These are phyloP conservation scores for Dendrophyllia cribrosa DNA, from an alignment of 64 coral and sea anemone species.

Conservation along the genomic window DNA sequence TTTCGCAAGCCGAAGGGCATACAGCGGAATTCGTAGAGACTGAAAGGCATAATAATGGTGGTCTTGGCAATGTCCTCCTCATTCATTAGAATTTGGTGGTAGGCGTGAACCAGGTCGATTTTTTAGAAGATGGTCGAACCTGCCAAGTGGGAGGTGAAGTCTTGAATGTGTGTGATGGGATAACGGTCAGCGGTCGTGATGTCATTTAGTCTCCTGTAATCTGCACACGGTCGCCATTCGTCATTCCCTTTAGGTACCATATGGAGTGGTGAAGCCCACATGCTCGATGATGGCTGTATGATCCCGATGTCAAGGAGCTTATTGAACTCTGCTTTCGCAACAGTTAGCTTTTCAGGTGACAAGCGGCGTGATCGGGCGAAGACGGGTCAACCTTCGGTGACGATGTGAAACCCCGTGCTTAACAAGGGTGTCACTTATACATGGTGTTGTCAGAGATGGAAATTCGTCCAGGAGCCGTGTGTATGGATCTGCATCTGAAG, in stretches of 20 bases:
- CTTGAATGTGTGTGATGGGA: background rate
- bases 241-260: constrained; percentile 6
- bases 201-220: constrained; percentile 9
- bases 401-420: constrained; percentile 11
- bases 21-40: too few relatives aligned
- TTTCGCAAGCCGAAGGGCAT: too few relatives aligned
- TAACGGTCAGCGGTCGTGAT: constrained; percentile 1
- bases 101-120: too few relatives aligned
- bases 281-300: constrained; percentile 46
- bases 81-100: too few relatives aligned
- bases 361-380: background rate
- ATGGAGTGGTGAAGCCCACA: constrained; percentile 29
- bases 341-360: constrained; percentile 17
- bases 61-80: too few relatives aligned
- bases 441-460: constrained; percentile 23
- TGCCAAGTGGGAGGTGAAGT: too few relatives aligned
- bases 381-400: background rate
- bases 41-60: too few relatives aligned
- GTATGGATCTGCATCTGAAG: background rate
- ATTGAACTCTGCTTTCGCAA: constrained; percentile 26
- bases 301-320: constrained; percentile 61
- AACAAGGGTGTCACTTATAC: background rate
- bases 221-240: constrained; percentile 20
- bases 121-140: too few relatives aligned
- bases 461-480: constrained; percentile 34